Evolutionary conservation across 2,888 invertebrate species (phyloP), one percentile per base, ranked within the genome.

Genomic region (Drosophila anomelani): DNA sequence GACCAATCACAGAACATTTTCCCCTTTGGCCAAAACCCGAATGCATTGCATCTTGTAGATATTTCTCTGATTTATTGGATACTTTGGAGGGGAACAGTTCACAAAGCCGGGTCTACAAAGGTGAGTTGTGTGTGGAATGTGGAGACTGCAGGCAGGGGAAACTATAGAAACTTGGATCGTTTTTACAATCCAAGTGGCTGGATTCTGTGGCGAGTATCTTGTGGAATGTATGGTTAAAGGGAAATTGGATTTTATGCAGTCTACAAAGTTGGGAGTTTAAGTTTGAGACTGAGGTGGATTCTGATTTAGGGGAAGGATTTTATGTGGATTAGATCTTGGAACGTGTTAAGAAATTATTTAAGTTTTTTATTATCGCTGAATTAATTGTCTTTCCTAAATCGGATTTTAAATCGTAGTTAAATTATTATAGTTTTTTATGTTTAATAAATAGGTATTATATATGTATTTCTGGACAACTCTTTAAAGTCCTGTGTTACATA

Each of bases 1-100:
- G 80, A 88, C 88, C 84, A 84, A 84, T 88, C 55, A 43, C 53
- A 71, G 54, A 13, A 4, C 20, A 3, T 23, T 57, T 72, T 72
- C 63, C 72, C 72, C 72, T 53, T 13, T 29, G 36, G 3, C 23
- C 23, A 63, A 70, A 73, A 73, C 53, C 63, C 72, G 74, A 72
- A 17, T 36, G 29, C 15, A 39, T 17, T 51, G 71, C 56, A 62
- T 60, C 55, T 54, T 68, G 59, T 29, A 46, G 60, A 57, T 29
- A 75, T 20, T 55, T n/a, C 59, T 59, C 26, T 34, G 32, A 43
- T 59, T 57, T 38, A 41, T 62, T 62, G 36, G 72, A 60, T 71
- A 68, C 74, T 67, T 61, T 67, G 61, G 43, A 34, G 67, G 70
- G 41, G 82, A 59, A 72, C 38, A 57, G 23, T 26, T 15, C 15